Conservation (phyloP, 2,888 invertebrate genomes). For the Polyommatus icarus region DNA sequence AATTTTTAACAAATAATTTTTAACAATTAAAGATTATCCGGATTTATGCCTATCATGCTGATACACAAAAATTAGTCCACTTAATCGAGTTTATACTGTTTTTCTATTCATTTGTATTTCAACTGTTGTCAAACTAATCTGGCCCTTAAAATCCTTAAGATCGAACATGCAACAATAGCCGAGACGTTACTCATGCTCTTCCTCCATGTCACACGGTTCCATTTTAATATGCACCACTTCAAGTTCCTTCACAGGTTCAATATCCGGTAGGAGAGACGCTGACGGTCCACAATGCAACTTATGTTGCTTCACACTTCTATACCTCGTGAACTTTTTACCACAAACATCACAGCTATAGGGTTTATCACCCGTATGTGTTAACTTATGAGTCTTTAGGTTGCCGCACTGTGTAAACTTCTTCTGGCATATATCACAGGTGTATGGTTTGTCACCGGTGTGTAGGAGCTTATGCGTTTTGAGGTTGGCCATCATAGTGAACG, state of each 20-base stretch:
- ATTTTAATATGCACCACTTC: neutral
- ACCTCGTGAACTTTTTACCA: neutral
- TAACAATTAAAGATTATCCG: too few species aligned
- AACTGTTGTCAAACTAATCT: too few species aligned
- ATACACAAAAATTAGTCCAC: too few species aligned
- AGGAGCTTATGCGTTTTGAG: neutral
- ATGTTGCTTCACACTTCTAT: conserved; percentile 1
- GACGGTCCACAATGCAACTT: neutral
- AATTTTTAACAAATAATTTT: too few species aligned
- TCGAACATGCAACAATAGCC: neutral
- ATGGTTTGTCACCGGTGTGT: neutral
- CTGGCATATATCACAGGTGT: neutral
- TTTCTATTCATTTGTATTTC: too few species aligned
- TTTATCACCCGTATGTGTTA: neutral
- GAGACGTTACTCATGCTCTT: neutral
- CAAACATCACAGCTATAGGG: neutral
- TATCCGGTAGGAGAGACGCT: neutral
- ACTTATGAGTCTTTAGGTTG: neutral
- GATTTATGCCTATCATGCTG: too few species aligned
- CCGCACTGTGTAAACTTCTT: neutral
- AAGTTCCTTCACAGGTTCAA: neutral
- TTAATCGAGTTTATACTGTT: too few species aligned
- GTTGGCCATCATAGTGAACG: neutral
- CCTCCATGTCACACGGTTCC: neutral
- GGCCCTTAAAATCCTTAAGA: too few species aligned